Base-by-base conservation (phyloP, 2,113 vertebrate genomes). In the Cettia cetti region DNA sequence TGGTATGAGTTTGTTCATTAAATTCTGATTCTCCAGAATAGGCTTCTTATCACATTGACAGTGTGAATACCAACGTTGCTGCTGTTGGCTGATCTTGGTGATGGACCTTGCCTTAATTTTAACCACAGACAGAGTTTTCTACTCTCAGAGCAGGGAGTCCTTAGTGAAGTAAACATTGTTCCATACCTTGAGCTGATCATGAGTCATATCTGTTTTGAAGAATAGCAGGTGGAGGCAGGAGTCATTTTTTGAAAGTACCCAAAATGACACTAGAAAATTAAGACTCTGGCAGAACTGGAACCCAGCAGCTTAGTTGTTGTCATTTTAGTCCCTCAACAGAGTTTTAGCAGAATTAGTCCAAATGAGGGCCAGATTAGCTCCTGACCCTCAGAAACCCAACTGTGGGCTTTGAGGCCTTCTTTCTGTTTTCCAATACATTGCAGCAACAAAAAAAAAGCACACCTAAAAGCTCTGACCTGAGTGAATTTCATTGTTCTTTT, bases 321-420 rank as follows among this genome's bases (percentile, higher is more conserved):
- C 42, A 45, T 18, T 71, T 90, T 63, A 49, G 50, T 64, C 28
- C n/a, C 20, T 65, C 66, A 53, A 8, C 30, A 22, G n/a, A 80
- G 12, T 17, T 57, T 68, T 47, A 60, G 17, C n/a, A 74, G 35
- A 91, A 85, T 76, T 60, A 57, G 31, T 79, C 20, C 21, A 64
- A 92, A 78, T 56, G 49, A 82, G 52, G 54, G 23, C 57, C 37
- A 92, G 54, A 89, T 93, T 77, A 80, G n/a, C 53, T 92, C 64
- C 68, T 82, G 57, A 78, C 44, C 37, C 24, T 50, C 37, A 39
- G 54, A 80, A 89, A 76, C 23, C 31, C 57, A 79, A 6, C 61
- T 85, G 53, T 30, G 31, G 31, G 13, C 31, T 88, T 92, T 76
- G 45, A 90, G 65, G 40, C 85, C 15, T 57, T 47, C 24, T 84